A percentile compares a stretch with the other conserved stretches of the same genome.
Evolutionary conservation across 2,797 vertebrate genomes (phyloP).

Genomic region (Gastrophryne carolinensis): DNA sequence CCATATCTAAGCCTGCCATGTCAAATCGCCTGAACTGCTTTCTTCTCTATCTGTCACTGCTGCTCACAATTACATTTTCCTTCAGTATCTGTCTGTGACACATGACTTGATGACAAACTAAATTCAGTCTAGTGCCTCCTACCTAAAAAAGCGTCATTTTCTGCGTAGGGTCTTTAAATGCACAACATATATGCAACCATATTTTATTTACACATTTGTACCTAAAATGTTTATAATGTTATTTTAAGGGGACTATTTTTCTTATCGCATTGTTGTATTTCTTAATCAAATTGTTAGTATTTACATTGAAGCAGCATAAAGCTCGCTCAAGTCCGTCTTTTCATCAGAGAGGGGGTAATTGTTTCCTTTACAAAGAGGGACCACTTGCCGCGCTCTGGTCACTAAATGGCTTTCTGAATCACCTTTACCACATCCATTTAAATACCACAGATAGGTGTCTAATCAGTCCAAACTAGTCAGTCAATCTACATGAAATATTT

Average conservation of each 20-base stretch:
- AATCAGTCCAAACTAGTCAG: too few relatives aligned
- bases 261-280: constrained; percentile 41
- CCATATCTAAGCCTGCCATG: neutral
- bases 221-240: too few relatives aligned
- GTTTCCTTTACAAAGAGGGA: constrained; percentile 26
- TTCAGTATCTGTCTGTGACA: constrained; percentile 20
- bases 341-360: constrained; percentile 42
- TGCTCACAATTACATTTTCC: constrained; percentile 5
- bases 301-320: constrained; percentile 22
- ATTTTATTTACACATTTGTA: neutral
- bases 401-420: neutral
- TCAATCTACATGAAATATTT: too few relatives aligned
- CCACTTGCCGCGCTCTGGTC: constrained; percentile 32
- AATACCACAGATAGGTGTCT: too few relatives aligned
- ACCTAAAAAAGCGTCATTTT: neutral
- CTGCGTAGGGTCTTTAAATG: constrained; percentile 16
- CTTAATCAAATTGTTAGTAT: constrained; percentile 28
- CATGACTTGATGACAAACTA: constrained; percentile 33
- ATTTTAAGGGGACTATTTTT: too few relatives aligned
- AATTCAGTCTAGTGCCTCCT: constrained; percentile 17
- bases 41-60: constrained; percentile 3
- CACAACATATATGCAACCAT: neutral
- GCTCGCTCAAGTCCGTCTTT: constrained; percentile 19
- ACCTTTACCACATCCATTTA: neutral
- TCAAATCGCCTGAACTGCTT: neutral